These are phyloP conservation scores for Silurus meridionalis DNA, from an alignment of 2,113 vertebrate species.

Conservation along the genomic window DNA sequence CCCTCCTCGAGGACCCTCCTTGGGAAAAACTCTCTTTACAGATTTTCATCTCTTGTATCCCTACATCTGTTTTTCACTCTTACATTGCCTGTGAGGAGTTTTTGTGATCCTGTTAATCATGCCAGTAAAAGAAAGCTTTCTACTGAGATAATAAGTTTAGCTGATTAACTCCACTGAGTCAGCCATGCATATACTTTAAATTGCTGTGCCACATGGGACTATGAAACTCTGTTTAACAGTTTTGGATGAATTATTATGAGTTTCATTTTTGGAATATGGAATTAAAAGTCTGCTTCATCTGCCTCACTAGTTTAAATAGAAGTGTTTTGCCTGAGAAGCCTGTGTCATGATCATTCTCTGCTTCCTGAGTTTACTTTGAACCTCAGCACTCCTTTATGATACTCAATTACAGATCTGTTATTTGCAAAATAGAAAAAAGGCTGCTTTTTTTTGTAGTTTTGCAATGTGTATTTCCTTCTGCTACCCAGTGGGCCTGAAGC, in stretches of 20 bases:
- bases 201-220: background rate
- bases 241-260: conserved; percentile 21
- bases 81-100: conserved; percentile 34
- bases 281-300: conserved; percentile 5
- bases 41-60: background rate
- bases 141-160: conserved; percentile 45
- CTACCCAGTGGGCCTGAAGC: background rate
- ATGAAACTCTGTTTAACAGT: conserved; percentile 17
- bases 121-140: conserved; percentile 37
- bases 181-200: conserved; percentile 24
- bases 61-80: conserved; percentile 25
- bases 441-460: conserved; percentile 5
- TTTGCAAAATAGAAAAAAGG: background rate
- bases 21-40: conserved; percentile 21
- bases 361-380: conserved; percentile 21
- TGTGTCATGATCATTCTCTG: background rate
- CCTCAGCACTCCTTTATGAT: conserved; percentile 7
- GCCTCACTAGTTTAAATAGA: conserved; percentile 6
- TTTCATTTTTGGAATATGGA: background rate
- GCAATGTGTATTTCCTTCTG: background rate
- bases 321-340: conserved; percentile 9
- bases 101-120: conserved; percentile 39
- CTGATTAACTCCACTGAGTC: conserved; percentile 49
- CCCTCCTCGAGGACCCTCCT: too few species aligned
- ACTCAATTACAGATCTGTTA: conserved; percentile 28